phyloP scores from a whole-genome alignment of 2,888 invertebrate species.

The Holacanthella duospinosa region DNA sequence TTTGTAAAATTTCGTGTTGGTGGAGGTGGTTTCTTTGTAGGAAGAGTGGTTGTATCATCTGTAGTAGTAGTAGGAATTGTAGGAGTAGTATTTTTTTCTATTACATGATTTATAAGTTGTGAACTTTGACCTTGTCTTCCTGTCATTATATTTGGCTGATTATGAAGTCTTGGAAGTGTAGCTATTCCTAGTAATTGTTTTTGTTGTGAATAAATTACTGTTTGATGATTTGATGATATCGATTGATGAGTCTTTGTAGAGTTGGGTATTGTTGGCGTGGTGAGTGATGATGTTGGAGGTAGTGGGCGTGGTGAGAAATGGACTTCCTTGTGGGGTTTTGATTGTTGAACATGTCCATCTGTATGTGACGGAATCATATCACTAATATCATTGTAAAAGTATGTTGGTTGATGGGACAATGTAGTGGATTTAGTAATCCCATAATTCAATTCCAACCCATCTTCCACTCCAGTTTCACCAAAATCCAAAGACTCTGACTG shows the following conservation, averaged over 20 bases:
- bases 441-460: not conserved
- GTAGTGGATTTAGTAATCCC: not conserved
- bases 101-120: not conserved
- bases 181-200: not conserved
- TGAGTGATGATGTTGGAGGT: not conserved
- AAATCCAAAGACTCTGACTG: constrained; percentile 3
- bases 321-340: not conserved
- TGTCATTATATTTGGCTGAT: not conserved
- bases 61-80: too few species aligned
- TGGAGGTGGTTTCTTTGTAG: constrained; percentile 6
- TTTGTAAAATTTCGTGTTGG: constrained; percentile 8
- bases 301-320: constrained; percentile 5
- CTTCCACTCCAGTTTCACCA: not conserved
- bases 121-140: not conserved
- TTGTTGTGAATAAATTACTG: not conserved
- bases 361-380: not conserved
- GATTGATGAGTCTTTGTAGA: not conserved
- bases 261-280: not conserved
- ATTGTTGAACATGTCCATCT: not conserved
- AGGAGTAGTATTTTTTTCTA: too few species aligned
- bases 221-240: constrained; percentile 5
- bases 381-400: not conserved
- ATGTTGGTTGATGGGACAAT: not conserved
- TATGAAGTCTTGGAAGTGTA: not conserved
- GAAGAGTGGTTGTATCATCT: not conserved